Evolutionary conservation across 2,113 vertebrate species (phyloP).

Genomic region (Acanthochromis polyacanthus): DNA sequence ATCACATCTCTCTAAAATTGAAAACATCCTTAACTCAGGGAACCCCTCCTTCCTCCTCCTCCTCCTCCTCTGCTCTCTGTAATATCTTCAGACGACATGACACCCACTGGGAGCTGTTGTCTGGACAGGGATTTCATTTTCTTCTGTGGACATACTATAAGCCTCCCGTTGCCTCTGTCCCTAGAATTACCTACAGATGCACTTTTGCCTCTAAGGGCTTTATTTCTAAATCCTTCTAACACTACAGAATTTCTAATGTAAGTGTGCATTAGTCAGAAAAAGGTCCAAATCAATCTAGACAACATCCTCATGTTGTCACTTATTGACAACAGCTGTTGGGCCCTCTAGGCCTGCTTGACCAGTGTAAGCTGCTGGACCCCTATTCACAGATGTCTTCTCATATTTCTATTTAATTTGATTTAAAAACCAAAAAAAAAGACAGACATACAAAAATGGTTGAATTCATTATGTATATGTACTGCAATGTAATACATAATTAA

Average conservation of each 20-base stretch:
- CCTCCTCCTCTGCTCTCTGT: slow-evolving; percentile 33
- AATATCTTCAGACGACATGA: slow-evolving; percentile 49
- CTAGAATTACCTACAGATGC: slow-evolving; percentile 19
- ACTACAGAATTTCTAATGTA: not conserved
- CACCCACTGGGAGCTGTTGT: slow-evolving; percentile 63
- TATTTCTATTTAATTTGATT: too few relatives aligned
- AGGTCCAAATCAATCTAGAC: not conserved
- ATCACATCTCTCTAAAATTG: slow-evolving; percentile 64
- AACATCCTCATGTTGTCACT: not conserved
- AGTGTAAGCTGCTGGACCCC: not conserved
- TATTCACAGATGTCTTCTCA: not conserved
- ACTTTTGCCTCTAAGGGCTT: slow-evolving; percentile 21
- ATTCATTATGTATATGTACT: too few relatives aligned
- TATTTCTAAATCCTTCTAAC: slow-evolving; percentile 13
- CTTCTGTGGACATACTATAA: slow-evolving; percentile 47
- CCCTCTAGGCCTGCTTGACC: not conserved
- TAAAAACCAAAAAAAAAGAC: too few relatives aligned
- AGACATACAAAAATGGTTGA: too few relatives aligned
- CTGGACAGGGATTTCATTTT: slow-evolving; percentile 63
- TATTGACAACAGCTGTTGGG: not conserved
- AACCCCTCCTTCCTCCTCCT: slow-evolving; percentile 43
- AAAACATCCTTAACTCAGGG: slow-evolving; percentile 69
- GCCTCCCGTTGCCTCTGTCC: slow-evolving; percentile 35
- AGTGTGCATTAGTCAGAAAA: slow-evolving; percentile 3
- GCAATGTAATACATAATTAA: too few relatives aligned